Evolutionary conservation across 23 tunicate species (phyloP), one percentile per base, ranked within the genome.

Genomic region (Styela clava): DNA sequence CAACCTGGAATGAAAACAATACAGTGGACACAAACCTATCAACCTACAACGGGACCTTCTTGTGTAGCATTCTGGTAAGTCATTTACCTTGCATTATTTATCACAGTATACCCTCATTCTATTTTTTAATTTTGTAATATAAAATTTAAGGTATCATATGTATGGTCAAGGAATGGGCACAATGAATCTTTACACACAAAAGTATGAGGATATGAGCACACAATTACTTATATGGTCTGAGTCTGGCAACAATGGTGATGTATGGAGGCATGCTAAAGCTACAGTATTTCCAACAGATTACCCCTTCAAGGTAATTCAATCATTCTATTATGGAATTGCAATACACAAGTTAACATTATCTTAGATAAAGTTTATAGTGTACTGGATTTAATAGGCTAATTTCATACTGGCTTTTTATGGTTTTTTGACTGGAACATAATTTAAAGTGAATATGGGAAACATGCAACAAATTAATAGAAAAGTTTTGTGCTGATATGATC

Each of bases 121-220:
- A 44, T 12, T 44, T 44, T 44, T 44, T 44, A 44, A 5, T 44
- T 44, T 12, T 44, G 12, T 44, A 5, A 44, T 12, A 36, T 44
- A 37, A 9, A 7, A 22, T 76, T 76, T 36, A 32, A 93, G 98
- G 98, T 93, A 88, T 62, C 86, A 88, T 69, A 93, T 93, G 98
- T 84, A 84, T 52, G 98, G 98, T 18, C 86, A 84, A 33, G 98
- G 98, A 1, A 81, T 87, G 93, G 98, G 98, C 21, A 81, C 89
- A 2, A 70, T 93, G 62, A 93, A 84, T 69, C 76, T 93, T 5
- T 88, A 93, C 89, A 82, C 82, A 1, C 89, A 84, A 62, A 87
- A 84, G 1, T 74, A 68, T 33, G 37, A 69, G 12, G 83, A 93
- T 32, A 80, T 80, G 34, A 37, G 76, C 20, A 76, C 84, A 35